Conservation (phyloP, 2,797 vertebrate genomes). For the Petrocephalus schoutedeni region DNA sequence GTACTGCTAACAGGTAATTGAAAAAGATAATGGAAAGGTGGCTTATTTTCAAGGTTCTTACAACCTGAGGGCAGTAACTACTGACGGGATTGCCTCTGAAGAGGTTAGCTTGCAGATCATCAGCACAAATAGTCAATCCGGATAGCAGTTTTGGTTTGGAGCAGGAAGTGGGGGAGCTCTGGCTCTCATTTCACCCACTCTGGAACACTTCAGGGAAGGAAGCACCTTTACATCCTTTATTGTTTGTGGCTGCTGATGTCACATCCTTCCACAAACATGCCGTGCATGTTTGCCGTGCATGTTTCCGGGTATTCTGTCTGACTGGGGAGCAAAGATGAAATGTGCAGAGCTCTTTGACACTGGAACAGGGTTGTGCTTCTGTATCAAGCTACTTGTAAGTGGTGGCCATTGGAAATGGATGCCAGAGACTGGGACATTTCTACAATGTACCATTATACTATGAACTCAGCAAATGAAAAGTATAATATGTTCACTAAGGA, state of each 20-base stretch:
- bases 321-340: constrained; percentile 36
- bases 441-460: not conserved
- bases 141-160: constrained; percentile 64
- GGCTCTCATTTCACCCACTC: constrained; percentile 76
- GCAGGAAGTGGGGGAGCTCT: constrained; percentile 82
- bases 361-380: constrained; percentile 37
- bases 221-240: constrained; percentile 93
- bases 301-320: constrained; percentile 86
- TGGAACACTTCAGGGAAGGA: constrained; percentile 88
- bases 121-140: constrained; percentile 55
- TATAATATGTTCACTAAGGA: not conserved
- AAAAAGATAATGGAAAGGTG: not conserved
- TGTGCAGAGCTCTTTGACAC: constrained; percentile 21
- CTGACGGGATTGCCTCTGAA: constrained; percentile 53
- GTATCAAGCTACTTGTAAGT: constrained; percentile 37
- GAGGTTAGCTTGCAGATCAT: constrained; percentile 48
- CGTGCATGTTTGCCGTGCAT: constrained; percentile 76
- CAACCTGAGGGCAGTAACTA: constrained; percentile 32
- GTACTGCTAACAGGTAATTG: not conserved
- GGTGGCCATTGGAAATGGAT: not conserved
- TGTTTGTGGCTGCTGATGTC: constrained; percentile 83
- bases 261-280: constrained; percentile 77
- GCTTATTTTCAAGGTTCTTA: not conserved
- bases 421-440: not conserved
- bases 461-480: not conserved